Conservation (phyloP, 2,113 vertebrate species). For the Chinchilla lanigera region DNA sequence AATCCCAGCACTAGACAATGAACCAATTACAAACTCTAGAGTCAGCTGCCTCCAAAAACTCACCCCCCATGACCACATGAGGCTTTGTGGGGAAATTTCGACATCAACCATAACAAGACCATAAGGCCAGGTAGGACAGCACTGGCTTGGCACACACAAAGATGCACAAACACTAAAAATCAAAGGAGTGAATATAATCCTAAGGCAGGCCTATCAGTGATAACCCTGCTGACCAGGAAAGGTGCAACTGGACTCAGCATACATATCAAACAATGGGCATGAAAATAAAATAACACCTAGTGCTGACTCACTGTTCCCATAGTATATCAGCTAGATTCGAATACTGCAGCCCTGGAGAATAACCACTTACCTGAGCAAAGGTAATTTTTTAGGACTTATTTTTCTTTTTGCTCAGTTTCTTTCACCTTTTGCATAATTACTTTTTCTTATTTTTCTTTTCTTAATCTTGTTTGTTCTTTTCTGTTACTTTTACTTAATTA, state of each 20-base stretch:
- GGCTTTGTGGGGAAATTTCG: background rate
- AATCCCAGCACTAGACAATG: background rate
- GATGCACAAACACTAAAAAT: background rate
- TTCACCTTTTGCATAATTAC: background rate
- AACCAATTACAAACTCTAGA: background rate
- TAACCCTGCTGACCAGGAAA: background rate
- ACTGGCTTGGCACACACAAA: background rate
- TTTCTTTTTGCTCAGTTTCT: background rate
- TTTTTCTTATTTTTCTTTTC: background rate
- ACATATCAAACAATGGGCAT: fast-evolving
- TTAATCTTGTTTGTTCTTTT: background rate
- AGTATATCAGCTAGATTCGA: no score
- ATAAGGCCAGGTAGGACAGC: background rate
- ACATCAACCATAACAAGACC: background rate
- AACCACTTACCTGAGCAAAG: background rate
- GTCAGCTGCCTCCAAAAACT: background rate
- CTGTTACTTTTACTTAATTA: background rate
- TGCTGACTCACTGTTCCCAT: background rate
- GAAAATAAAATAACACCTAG: background rate
- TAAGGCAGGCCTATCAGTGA: background rate
- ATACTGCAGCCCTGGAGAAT: background rate
- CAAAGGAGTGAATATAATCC: background rate
- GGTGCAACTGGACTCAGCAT: background rate
- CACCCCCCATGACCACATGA: background rate
- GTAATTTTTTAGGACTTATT: background rate